Conservation (phyloP, 2,797 vertebrate genomes). For the Peromyscus aztecus region DNA sequence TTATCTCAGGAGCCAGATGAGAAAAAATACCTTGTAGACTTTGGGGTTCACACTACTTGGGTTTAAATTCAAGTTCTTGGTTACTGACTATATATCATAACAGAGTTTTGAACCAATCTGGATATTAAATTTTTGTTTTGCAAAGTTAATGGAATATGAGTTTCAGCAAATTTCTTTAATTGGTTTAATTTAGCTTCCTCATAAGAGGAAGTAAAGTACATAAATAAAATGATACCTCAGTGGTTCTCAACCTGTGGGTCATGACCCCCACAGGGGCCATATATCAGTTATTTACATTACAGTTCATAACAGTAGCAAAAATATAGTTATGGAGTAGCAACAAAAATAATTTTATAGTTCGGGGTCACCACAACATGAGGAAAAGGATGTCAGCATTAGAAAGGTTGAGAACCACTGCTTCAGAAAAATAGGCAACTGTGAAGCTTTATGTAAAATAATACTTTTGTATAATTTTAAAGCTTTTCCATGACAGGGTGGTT, state of each 20-base stretch:
- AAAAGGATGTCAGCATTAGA: neutral
- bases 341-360: neutral
- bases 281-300: neutral
- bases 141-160: constrained; percentile 5
- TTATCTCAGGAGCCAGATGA: constrained; percentile 18
- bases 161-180: constrained; percentile 32
- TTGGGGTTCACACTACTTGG: neutral
- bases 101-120: neutral
- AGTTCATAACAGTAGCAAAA: neutral
- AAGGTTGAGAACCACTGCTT: neutral
- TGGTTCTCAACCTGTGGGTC: neutral
- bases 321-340: neutral
- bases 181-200: constrained; percentile 32
- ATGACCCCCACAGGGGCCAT: neutral
- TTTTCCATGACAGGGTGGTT: neutral
- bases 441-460: neutral
- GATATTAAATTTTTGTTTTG: constrained; percentile 49
- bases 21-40: constrained; percentile 14
- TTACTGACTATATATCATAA: neutral
- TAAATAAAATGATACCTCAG: neutral
- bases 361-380: neutral
- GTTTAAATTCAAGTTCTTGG: constrained; percentile 52
- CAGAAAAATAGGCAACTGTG: neutral
- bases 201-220: too few relatives aligned
- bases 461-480: constrained; percentile 41